Percentiles rank a stretch among this genome's conserved stretches.
Evolutionary conservation across 2,797 vertebrate genomes (phyloP).

Genomic region (Triplophysa yarkandensis): DNA sequence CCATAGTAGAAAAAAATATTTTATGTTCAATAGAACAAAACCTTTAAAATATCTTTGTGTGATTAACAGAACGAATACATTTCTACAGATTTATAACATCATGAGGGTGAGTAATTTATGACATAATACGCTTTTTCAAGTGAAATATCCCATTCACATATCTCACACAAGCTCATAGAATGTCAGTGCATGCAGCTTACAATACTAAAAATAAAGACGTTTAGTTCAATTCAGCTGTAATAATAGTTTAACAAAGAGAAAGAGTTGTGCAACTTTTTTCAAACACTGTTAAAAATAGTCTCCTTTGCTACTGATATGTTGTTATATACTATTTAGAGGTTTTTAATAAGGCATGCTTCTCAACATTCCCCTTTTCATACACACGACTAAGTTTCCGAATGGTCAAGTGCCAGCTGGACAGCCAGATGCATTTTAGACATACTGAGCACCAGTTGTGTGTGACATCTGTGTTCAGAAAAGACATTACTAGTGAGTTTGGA

Average conservation of each 20-base stretch:
- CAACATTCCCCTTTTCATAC: conserved; percentile 25
- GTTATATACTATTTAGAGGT: conserved; percentile 45
- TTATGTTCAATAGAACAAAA: too few relatives aligned
- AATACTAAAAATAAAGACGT: conserved; percentile 31
- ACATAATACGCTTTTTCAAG: too few relatives aligned
- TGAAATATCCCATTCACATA: too few relatives aligned
- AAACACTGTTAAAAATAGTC: conserved; percentile 51
- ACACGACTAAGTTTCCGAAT: conserved; percentile 29
- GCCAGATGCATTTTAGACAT: conserved; percentile 22
- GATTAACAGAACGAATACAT: too few relatives aligned
- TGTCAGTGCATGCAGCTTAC: conserved; percentile 50
- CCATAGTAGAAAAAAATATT: too few relatives aligned
- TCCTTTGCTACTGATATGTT: conserved; percentile 54
- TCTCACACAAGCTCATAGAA: conserved; percentile 37
- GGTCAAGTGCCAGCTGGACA: conserved; percentile 22
- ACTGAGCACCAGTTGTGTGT: conserved; percentile 28
- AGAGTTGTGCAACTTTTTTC: conserved; percentile 44
- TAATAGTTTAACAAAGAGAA: conserved; percentile 23
- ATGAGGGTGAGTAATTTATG: too few relatives aligned
- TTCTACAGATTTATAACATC: too few relatives aligned
- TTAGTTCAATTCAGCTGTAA: conserved; percentile 30
- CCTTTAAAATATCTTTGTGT: too few relatives aligned
- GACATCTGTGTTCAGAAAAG: neutral
- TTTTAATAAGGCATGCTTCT: conserved; percentile 53
- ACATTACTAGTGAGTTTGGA: neutral